phyloP scores from a whole-genome alignment of 2,113 vertebrate species.

The Budorcas taxicolor region DNA sequence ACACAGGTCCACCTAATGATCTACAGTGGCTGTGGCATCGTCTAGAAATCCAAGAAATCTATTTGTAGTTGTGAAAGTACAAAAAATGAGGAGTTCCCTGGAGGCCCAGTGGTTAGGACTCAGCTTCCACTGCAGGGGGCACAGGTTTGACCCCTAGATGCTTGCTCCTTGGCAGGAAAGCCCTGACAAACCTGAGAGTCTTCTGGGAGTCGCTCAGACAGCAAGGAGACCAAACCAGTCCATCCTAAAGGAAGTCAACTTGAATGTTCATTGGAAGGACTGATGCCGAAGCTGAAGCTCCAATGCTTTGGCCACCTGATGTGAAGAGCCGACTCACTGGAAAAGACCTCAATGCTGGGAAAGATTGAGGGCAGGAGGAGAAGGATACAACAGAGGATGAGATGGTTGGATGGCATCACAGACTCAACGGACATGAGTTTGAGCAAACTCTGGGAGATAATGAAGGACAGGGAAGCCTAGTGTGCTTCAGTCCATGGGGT shows the following conservation, averaged over 20 bases:
- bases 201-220: not conserved
- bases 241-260: not conserved
- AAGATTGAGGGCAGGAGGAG: not conserved
- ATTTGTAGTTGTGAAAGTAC: not conserved
- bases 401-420: not conserved
- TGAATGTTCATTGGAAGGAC: not conserved
- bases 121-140: not conserved
- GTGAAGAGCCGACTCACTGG: not conserved
- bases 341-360: not conserved
- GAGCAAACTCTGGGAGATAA: not conserved
- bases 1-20: not conserved
- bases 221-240: not conserved
- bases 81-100: not conserved
- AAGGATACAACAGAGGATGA: not conserved
- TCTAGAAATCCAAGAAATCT: not conserved
- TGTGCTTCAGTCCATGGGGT: not conserved
- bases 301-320: not conserved
- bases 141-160: not conserved
- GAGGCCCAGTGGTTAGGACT: not conserved
- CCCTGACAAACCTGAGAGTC: not conserved
- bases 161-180: not conserved
- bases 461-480: not conserved
- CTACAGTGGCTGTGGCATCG: not conserved
- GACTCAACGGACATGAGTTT: not conserved
- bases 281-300: not conserved